A percentile compares a stretch with the other conserved stretches of the same genome.
These are phyloP conservation scores for Apotomis betuletana DNA, from an alignment of 2,888 invertebrate species.

Conservation along the genomic window DNA sequence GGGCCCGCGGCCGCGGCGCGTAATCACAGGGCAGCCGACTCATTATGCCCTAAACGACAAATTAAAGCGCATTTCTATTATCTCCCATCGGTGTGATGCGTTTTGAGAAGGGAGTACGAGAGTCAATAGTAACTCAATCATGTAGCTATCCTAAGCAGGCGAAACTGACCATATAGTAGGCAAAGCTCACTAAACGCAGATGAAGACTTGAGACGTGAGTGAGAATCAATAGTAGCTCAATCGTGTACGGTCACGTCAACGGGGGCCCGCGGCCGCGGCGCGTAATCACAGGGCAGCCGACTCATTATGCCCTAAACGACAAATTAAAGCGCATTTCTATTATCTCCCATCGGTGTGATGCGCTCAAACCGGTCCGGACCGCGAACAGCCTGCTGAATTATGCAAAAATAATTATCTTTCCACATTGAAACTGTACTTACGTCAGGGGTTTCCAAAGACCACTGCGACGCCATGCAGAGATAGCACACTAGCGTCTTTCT, in stretches of 20 bases:
- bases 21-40: constrained; percentile 84
- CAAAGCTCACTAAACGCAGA: no score
- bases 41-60: constrained; percentile 84
- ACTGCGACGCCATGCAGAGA: no score
- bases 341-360: constrained; percentile 77
- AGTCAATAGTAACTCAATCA: no score
- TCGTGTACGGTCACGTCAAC: constrained; percentile 75
- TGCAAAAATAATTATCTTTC: constrained; percentile 60
- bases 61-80: constrained; percentile 84
- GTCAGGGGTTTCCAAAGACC: no score
- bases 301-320: constrained; percentile 84
- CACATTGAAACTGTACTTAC: constrained; percentile 41
- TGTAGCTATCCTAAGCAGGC: no score
- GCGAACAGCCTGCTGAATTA: constrained; percentile 58
- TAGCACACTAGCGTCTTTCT: no score
- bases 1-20: constrained; percentile 77
- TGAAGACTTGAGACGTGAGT: constrained; percentile 14
- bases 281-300: constrained; percentile 83
- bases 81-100: constrained; percentile 75
- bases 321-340: constrained; percentile 84
- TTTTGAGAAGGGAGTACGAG: constrained; percentile 16
- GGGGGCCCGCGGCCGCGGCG: constrained; percentile 77
- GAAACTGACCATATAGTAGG: no score
- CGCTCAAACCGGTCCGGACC: constrained; percentile 66
- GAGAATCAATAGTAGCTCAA: constrained; percentile 25